Percentiles rank a stretch among this genome's conserved stretches.
Conservation (phyloP, 2,888 invertebrate genomes). For the Chrysina gloriosa region DNA sequence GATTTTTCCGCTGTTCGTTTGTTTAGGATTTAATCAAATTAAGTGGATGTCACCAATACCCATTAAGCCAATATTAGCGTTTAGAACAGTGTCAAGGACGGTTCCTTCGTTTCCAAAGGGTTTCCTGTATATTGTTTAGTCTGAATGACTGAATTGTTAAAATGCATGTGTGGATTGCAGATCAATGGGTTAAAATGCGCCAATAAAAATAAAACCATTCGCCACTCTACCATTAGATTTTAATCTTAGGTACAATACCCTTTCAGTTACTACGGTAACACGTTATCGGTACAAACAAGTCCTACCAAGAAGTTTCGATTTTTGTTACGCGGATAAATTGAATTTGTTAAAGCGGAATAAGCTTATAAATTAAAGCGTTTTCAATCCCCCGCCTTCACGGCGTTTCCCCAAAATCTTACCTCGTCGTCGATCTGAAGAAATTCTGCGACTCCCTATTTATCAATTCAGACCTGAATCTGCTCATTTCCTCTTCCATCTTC, state of each 20-base stretch:
- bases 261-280: conserved; percentile 9
- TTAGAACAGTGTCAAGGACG: background rate
- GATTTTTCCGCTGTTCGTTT: background rate
- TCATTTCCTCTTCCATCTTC: conserved; percentile 99
- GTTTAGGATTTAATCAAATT: conserved; percentile 14
- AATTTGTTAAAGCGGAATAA: background rate
- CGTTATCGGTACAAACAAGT: conserved; percentile 17
- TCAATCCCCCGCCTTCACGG: background rate
- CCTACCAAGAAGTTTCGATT: background rate
- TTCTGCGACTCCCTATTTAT: conserved; percentile 93
- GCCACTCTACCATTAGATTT: background rate
- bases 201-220: too few relatives aligned
- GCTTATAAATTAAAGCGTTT: conserved; percentile 4
- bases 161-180: too few relatives aligned
- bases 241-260: too few relatives aligned
- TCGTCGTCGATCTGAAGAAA: conserved; percentile 90
- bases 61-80: background rate
- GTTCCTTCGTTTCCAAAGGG: background rate
- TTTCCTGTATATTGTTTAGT: background rate
- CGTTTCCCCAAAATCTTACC: conserved; percentile 68
- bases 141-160: background rate
- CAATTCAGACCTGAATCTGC: conserved; percentile 90
- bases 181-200: too few relatives aligned
- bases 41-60: background rate
- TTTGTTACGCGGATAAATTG: background rate